Conservation (phyloP, 2,797 vertebrate genomes). For the Synanceia verrucosa region DNA sequence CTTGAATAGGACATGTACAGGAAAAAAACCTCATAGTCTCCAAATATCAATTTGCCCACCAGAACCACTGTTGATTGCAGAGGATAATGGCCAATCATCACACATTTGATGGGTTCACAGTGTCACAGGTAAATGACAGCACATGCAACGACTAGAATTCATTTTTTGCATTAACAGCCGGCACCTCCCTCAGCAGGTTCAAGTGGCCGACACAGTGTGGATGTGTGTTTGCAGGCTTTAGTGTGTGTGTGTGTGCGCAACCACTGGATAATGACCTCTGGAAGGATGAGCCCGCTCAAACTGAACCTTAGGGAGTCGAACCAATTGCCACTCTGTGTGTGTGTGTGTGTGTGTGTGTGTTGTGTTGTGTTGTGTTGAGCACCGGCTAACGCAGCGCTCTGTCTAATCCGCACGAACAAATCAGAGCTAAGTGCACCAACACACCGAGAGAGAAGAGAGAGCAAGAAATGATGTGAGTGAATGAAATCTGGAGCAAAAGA, state of each 20-base stretch:
- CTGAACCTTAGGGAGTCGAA: slow-evolving; percentile 70
- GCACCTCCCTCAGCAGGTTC: slow-evolving; percentile 51
- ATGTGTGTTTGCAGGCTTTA: slow-evolving; percentile 27
- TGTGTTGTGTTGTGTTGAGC: slow-evolving; percentile 22
- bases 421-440: slow-evolving; percentile 52
- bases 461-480: slow-evolving; percentile 7
- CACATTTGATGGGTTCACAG: slow-evolving; percentile 23
- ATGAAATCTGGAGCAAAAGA: slow-evolving; percentile 4
- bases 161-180: slow-evolving; percentile 64
- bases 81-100: neutral
- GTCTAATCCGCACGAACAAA: slow-evolving; percentile 64
- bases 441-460: slow-evolving; percentile 24
- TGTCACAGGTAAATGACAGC: slow-evolving; percentile 50
- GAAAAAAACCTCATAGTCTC: neutral
- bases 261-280: slow-evolving; percentile 71
- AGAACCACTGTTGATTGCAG: neutral
- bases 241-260: slow-evolving; percentile 11
- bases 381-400: slow-evolving; percentile 50
- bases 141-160: slow-evolving; percentile 52
- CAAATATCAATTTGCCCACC: neutral
- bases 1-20: neutral
- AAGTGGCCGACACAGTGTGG: slow-evolving; percentile 50
- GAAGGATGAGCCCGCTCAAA: slow-evolving; percentile 74
- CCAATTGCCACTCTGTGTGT: slow-evolving; percentile 28
- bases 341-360: slow-evolving; percentile 6